phyloP scores from a whole-genome alignment of 1,140 invertebrate species.

The Apis dorsata region DNA sequence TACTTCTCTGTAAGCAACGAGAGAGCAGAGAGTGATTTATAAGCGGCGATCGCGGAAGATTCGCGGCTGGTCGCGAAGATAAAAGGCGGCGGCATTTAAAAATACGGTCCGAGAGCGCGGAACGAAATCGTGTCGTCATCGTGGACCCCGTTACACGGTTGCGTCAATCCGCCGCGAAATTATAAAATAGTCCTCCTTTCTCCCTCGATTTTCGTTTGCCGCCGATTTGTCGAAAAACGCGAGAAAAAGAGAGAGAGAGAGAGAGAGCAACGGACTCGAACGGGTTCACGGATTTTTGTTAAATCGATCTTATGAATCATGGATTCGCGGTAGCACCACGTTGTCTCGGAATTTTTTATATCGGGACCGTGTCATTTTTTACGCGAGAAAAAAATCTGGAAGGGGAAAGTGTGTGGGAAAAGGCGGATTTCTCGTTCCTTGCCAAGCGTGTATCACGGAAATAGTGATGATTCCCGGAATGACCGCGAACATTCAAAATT shows the following conservation, averaged over 20 bases:
- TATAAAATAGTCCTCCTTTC: neutral
- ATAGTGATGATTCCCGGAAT: slow-evolving; percentile 28
- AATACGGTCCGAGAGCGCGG: slow-evolving; percentile 13
- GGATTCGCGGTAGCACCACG: neutral
- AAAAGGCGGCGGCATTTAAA: slow-evolving; percentile 39
- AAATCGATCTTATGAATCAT: slow-evolving; percentile 3
- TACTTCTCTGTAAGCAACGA: neutral
- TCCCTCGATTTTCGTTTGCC: too few relatives aligned
- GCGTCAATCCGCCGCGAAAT: slow-evolving; percentile 25
- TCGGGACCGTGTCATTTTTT: neutral
- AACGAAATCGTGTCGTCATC: slow-evolving; percentile 22
- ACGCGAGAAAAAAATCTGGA: neutral
- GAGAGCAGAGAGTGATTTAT: slow-evolving; percentile 47
- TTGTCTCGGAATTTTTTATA: neutral
- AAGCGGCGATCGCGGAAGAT: slow-evolving; percentile 47
- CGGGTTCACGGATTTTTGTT: neutral
- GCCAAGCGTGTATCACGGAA: slow-evolving; percentile 13
- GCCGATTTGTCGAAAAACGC: neutral
- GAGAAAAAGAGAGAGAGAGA: too few relatives aligned
- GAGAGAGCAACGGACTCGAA: neutral
- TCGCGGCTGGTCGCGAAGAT: slow-evolving; percentile 13
- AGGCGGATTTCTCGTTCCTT: neutral
- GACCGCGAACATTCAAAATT: neutral
- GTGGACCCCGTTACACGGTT: slow-evolving; percentile 25
- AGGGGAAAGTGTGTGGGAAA: neutral